Evolutionary conservation across 2,113 vertebrate species (phyloP).

Genomic region (Antigone vipio): DNA sequence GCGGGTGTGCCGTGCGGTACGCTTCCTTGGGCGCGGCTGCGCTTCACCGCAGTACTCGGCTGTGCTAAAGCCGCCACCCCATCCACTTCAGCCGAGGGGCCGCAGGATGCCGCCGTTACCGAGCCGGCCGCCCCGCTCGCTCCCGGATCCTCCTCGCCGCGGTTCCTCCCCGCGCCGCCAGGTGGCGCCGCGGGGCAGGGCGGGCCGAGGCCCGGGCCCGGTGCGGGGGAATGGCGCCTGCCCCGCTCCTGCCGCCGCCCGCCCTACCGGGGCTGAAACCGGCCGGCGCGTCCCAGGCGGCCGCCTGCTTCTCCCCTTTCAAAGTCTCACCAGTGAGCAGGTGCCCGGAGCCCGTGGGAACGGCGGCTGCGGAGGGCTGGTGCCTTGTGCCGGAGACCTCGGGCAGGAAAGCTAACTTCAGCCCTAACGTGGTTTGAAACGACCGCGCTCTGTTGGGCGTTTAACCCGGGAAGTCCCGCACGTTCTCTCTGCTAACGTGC

Average conservation of each 20-base stretch:
- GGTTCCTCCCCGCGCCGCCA: not conserved
- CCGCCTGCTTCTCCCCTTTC: too few species aligned
- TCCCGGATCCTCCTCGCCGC: too few species aligned
- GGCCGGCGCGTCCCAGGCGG: too few species aligned
- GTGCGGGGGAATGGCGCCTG: too few species aligned
- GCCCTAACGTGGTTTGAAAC: accelerated
- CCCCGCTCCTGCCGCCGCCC: too few species aligned
- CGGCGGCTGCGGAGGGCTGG: not conserved
- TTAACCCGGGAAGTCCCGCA: accelerated
- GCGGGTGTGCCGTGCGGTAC: accelerated
- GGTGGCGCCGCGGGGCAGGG: not conserved
- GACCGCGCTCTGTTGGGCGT: accelerated
- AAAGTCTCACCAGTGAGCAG: accelerated
- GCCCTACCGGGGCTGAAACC: too few species aligned
- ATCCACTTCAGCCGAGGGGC: too few species aligned
- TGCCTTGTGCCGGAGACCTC: not conserved
- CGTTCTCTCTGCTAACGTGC: accelerated
- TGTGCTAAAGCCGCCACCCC: too few species aligned
- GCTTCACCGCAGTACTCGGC: too few species aligned
- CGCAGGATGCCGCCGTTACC: too few species aligned
- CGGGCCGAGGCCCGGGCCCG: too few species aligned
- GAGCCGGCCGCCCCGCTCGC: too few species aligned
- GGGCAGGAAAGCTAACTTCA: accelerated
- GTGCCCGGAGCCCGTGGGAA: not conserved
- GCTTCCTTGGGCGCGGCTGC: not conserved